phyloP scores from a whole-genome alignment of 2,113 vertebrate genomes.

The Muntiacus reevesi region DNA sequence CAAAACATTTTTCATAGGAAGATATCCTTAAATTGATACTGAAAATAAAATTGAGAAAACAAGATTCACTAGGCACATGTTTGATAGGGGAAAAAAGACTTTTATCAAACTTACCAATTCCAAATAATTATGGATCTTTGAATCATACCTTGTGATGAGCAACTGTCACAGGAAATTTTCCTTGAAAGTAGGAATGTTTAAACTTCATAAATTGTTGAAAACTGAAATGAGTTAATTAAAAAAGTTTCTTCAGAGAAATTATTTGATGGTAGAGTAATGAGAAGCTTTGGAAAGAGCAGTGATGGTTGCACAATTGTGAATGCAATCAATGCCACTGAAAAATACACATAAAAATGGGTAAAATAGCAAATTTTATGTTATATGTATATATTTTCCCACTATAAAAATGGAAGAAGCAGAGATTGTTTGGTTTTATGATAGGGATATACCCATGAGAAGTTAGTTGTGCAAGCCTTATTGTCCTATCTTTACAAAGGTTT shows the following conservation, averaged over 20 bases:
- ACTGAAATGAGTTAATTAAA: not conserved
- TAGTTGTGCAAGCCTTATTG: not conserved
- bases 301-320: not conserved
- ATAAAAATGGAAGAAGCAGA: not conserved
- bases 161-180: not conserved
- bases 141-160: not conserved
- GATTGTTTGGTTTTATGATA: not conserved
- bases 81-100: not conserved
- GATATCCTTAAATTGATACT: not conserved
- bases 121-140: not conserved
- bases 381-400: not conserved
- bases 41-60: not conserved
- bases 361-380: not conserved
- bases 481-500: not conserved
- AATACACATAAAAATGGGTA: not conserved
- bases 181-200: not conserved
- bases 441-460: not conserved
- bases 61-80: not conserved
- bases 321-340: not conserved
- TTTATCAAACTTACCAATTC: not conserved
- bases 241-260: not conserved
- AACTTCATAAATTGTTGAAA: not conserved
- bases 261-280: not conserved
- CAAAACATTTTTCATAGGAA: conserved; percentile 22
- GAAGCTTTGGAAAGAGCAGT: not conserved